Percentiles rank a stretch among this genome's conserved stretches.
phyloP scores from a whole-genome alignment of 2,888 invertebrate species.

The Tromatobia lineatoria region DNA sequence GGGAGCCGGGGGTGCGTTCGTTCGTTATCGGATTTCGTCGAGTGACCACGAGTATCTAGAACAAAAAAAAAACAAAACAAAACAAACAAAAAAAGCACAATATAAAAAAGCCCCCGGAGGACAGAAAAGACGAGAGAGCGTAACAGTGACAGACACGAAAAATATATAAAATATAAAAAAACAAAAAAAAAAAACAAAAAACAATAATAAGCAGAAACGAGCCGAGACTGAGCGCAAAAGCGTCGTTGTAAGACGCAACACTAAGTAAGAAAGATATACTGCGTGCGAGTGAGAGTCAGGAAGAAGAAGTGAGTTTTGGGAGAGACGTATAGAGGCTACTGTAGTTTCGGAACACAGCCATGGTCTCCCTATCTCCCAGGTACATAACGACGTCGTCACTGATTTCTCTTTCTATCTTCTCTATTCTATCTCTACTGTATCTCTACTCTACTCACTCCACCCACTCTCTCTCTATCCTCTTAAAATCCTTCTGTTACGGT shows the following conservation, averaged over 20 bases:
- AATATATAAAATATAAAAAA: slow-evolving; percentile 24
- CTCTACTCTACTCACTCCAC: slow-evolving; percentile 65
- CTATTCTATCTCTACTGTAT: slow-evolving; percentile 65
- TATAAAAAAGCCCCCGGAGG: slow-evolving; percentile 40
- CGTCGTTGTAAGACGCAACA: slow-evolving; percentile 70
- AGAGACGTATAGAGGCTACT: slow-evolving; percentile 83
- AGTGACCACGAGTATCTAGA: slow-evolving; percentile 50
- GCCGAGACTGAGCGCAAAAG: slow-evolving; percentile 69
- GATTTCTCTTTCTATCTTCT: slow-evolving; percentile 74
- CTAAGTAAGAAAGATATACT: slow-evolving; percentile 67
- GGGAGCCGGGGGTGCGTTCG: slow-evolving; percentile 32
- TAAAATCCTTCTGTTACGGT: slow-evolving; percentile 54
- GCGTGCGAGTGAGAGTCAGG: slow-evolving; percentile 79
- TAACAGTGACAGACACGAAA: slow-evolving; percentile 45
- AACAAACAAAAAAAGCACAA: slow-evolving; percentile 29
- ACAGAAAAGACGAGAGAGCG: slow-evolving; percentile 50
- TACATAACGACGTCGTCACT: slow-evolving; percentile 86
- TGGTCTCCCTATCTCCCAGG: slow-evolving; percentile 89
- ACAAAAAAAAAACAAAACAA: slow-evolving; percentile 43
- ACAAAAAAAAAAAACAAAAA: slow-evolving; percentile 27
- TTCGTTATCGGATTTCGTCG: slow-evolving; percentile 44
- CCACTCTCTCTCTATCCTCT: slow-evolving; percentile 52
- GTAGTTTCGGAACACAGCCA: slow-evolving; percentile 89
- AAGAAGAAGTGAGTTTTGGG: slow-evolving; percentile 70
- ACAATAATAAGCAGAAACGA: slow-evolving; percentile 42